phyloP scores from a whole-genome alignment of 2,888 invertebrate species.

The Cecidostiba fungosa region DNA sequence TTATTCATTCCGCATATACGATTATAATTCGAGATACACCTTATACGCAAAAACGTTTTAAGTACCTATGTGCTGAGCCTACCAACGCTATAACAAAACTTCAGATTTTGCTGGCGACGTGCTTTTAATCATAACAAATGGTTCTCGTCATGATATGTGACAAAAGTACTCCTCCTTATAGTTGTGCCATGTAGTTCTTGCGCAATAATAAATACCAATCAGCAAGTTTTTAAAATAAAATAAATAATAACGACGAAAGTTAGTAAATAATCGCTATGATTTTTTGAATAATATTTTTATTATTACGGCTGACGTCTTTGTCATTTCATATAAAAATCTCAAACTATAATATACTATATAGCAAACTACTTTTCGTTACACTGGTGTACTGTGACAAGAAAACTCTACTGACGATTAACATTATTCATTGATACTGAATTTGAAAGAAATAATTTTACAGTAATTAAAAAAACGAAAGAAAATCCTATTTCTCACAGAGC shows the following conservation, averaged over 20 bases:
- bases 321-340: too few species aligned
- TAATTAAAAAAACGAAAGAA: neutral
- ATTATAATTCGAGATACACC: constrained; percentile 40
- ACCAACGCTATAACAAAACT: neutral
- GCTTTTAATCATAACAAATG: constrained; percentile 7
- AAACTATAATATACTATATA: too few species aligned
- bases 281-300: too few species aligned
- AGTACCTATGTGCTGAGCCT: neutral
- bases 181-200: neutral
- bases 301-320: too few species aligned
- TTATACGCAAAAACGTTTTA: neutral
- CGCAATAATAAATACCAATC: neutral
- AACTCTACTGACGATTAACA: too few species aligned
- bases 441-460: too few species aligned
- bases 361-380: too few species aligned
- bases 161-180: neutral
- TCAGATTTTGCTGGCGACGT: neutral
- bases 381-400: too few species aligned
- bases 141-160: neutral
- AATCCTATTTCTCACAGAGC: neutral
- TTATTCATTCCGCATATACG: constrained; percentile 3
- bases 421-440: too few species aligned
- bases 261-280: too few species aligned
- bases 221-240: too few species aligned
- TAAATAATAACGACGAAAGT: too few species aligned